Conservation (phyloP, 2,888 invertebrate species). For the Lomographa bimaculata region DNA sequence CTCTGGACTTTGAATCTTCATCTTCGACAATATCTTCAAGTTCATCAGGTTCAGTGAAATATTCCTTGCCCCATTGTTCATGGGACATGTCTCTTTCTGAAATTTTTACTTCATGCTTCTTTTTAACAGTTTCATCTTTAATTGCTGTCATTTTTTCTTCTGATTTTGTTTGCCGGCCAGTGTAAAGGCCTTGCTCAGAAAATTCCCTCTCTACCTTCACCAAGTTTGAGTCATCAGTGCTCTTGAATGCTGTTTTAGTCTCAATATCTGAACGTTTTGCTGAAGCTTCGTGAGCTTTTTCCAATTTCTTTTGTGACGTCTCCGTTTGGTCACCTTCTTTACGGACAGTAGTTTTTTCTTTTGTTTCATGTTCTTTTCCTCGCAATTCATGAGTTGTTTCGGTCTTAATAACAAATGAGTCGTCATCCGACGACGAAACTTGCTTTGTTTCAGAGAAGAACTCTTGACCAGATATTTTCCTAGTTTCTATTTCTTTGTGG, state of each 20-base stretch:
- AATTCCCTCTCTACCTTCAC: conserved; percentile 72
- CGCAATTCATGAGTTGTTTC: conserved; percentile 73
- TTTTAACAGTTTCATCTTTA: conserved; percentile 75
- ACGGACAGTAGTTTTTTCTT: conserved; percentile 73
- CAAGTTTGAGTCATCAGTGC: conserved; percentile 69
- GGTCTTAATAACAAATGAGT: conserved; percentile 74
- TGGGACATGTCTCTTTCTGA: conserved; percentile 79
- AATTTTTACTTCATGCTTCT: conserved; percentile 77
- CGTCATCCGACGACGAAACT: conserved; percentile 76
- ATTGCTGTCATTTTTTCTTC: conserved; percentile 79
- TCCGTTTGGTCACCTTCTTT: conserved; percentile 76
- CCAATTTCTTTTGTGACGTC: conserved; percentile 77
- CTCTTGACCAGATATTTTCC: conserved; percentile 78
- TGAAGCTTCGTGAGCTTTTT: conserved; percentile 78
- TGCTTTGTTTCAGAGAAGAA: conserved; percentile 75
- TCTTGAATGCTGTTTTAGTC: conserved; percentile 72
- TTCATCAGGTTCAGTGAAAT: conserved; percentile 76
- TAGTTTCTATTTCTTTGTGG: conserved; percentile 78
- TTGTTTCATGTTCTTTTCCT: conserved; percentile 76
- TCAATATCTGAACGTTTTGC: conserved; percentile 74
- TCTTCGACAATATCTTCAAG: conserved; percentile 74
- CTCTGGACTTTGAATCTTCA: conserved; percentile 63
- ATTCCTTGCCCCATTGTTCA: conserved; percentile 82
- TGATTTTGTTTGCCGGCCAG: conserved; percentile 72
- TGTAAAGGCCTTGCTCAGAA: conserved; percentile 72